Evolutionary conservation across 2,113 vertebrate species (phyloP).

Genomic region (Anoura caudifer): DNA sequence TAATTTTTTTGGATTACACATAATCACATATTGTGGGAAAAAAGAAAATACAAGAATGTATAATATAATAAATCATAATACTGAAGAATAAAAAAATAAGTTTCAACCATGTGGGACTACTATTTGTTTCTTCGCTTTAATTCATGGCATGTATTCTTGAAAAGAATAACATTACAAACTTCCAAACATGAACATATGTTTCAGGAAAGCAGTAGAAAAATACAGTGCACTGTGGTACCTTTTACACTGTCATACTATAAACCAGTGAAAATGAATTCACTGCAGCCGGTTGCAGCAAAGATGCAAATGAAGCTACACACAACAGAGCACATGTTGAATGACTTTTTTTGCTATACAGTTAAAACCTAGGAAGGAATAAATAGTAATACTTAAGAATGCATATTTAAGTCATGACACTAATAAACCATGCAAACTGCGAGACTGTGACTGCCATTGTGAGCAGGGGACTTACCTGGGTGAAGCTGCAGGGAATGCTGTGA

Average conservation of each 20-base stretch:
- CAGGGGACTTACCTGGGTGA: neutral
- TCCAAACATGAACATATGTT: neutral
- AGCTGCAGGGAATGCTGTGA: neutral
- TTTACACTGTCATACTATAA: neutral
- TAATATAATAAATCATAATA: neutral
- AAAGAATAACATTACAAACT: neutral
- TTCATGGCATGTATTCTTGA: neutral
- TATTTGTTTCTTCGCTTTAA: neutral
- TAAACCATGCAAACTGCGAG: neutral
- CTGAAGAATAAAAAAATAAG: neutral
- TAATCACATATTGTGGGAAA: neutral
- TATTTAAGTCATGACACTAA: neutral
- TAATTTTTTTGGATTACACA: neutral
- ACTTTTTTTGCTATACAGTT: neutral
- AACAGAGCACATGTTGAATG: neutral
- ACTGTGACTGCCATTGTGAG: neutral
- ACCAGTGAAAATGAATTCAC: neutral
- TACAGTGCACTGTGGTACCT: neutral
- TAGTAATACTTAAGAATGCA: neutral
- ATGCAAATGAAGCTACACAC: neutral
- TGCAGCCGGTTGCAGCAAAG: neutral
- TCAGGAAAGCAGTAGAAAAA: neutral
- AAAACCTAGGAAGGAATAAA: neutral
- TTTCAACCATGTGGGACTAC: neutral
- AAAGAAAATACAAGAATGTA: neutral